These are phyloP conservation scores for Danaus melanippus DNA, from an alignment of 1,140 invertebrate genomes.

Conservation along the genomic window DNA sequence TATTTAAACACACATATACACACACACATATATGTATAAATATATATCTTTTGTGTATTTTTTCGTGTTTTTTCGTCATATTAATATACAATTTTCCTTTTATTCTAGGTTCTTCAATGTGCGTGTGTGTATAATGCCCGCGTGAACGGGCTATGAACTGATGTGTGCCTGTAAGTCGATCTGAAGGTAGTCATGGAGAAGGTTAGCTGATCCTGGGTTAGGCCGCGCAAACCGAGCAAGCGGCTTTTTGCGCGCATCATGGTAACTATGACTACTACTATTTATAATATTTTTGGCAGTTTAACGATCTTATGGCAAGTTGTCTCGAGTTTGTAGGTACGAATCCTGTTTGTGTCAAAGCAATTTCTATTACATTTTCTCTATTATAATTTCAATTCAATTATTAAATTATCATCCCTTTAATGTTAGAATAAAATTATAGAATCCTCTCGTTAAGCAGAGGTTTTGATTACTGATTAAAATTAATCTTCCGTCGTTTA, in stretches of 20 bases:
- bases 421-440: no score
- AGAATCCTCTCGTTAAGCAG: no score
- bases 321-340: background rate
- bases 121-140: conserved; percentile 2
- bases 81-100: no score
- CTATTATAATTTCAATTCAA: no score
- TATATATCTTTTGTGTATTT: no score
- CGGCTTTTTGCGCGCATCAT: conserved; percentile 57
- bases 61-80: background rate
- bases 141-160: conserved; percentile 9
- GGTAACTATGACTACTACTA: conserved; percentile 28
- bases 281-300: conserved; percentile 2
- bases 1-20: no score
- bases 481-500: background rate
- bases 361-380: no score
- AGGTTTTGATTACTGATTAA: background rate
- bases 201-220: conserved; percentile 56
- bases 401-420: no score
- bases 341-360: no score
- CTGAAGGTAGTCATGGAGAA: conserved; percentile 49
- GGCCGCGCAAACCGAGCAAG: conserved; percentile 50
- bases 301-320: background rate
- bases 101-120: conserved; percentile 16
- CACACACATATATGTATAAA: no score
- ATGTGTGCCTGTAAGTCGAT: conserved; percentile 12